A percentile compares a stretch with the other conserved stretches of the same genome.
These are phyloP conservation scores for Eupristina koningsbergeri DNA, from an alignment of 1,140 invertebrate species.

Conservation along the genomic window DNA sequence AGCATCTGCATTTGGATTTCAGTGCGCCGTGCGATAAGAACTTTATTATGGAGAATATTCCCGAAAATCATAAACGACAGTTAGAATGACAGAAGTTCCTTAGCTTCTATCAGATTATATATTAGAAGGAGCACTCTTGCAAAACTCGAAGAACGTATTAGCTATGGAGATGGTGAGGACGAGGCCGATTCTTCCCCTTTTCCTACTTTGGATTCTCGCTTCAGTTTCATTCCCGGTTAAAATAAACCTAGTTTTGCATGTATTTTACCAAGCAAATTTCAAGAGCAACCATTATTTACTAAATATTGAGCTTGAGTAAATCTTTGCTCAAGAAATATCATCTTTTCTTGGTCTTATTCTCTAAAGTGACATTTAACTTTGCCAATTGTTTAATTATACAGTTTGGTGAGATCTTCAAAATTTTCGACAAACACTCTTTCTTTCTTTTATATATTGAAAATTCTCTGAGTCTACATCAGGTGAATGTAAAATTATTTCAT, in stretches of 20 bases:
- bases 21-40: constrained; percentile 29
- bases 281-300: not conserved
- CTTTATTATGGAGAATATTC: constrained; percentile 22
- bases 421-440: not conserved
- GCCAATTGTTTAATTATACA: not conserved
- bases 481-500: too few species aligned
- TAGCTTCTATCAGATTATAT: constrained; percentile 33
- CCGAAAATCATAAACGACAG: constrained; percentile 39
- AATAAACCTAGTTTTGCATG: not conserved
- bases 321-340: not conserved
- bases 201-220: not conserved
- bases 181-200: not conserved
- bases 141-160: not conserved
- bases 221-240: not conserved
- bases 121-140: not conserved
- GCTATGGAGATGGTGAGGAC: not conserved
- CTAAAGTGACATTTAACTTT: not conserved
- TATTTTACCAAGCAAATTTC: not conserved
- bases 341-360: not conserved
- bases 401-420: not conserved
- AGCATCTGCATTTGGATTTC: not conserved
- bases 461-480: too few species aligned
- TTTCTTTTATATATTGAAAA: too few species aligned
- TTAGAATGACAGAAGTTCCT: constrained; percentile 29
- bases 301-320: not conserved